Base-by-base conservation (phyloP, 2,888 invertebrate species). In the Zelleria hepariella region DNA sequence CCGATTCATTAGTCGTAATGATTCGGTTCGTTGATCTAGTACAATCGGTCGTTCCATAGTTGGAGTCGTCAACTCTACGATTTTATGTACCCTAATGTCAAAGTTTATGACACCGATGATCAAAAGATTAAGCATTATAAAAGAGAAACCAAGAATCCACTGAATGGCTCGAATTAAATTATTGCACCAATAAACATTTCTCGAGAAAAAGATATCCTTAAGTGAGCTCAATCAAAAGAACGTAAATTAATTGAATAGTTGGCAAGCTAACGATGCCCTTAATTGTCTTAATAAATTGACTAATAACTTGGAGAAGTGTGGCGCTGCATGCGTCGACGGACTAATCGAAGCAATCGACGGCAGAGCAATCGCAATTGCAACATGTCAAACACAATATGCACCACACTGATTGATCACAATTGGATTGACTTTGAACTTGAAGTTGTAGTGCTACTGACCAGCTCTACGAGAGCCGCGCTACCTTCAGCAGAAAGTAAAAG, bases 1-100 rank as follows among this genome's bases (percentile, higher is more conserved):
- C 72, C 74, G 75, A 82, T 81, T 84, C 85, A 85, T 86, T 84
- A 84, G 77, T 67, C 74, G 80, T 83, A 86, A 82, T 86, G 80
- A 82, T 76, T 86, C 77, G 87, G 80, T 82, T 85, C 86, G 83
- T 86, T 86, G 82, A 85, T 83, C 76, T 77, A 77, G 78, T 75
- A 87, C 87, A 88, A 87, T 86, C 73, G 84, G 66, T 78, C 65
- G 77, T 81, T 80, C 69, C 66, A 67, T 27, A 32, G 23, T 42
- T 27, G 25, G 18, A 8, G 67, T 73, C 69, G 73, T 73, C 74
- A 73, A 76, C 73, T 72, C 75, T 75, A 74, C 76, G 70, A 25
- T 42, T 52, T 52, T 52, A 59, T 54, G 47, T 8, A 1, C 54
- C 25, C 18, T 55, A 59, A 48, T 54, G 26, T 54, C 21, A 21